Evolutionary conservation across 2,797 vertebrate genomes (phyloP).

Genomic region (Glossophaga mutica): DNA sequence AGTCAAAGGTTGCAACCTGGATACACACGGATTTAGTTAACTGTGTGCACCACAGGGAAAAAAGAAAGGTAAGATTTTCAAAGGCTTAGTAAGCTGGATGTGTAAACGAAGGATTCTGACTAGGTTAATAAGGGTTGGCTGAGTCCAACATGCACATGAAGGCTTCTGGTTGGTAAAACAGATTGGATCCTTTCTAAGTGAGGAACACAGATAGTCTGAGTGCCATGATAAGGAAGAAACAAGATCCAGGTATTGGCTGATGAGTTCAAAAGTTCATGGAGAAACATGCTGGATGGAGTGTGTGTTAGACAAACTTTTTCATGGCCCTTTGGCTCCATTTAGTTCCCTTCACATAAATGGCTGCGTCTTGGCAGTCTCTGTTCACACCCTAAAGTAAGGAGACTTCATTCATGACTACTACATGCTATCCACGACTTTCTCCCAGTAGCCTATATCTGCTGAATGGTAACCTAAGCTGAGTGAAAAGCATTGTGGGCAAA

Average conservation of each 20-base stretch:
- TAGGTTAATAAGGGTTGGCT: not conserved
- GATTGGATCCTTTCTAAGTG: not conserved
- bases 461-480: not conserved
- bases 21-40: not conserved
- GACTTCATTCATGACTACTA: not conserved
- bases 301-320: not conserved
- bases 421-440: not conserved
- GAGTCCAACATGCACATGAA: not conserved
- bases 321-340: not conserved
- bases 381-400: not conserved
- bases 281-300: not conserved
- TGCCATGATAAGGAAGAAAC: not conserved
- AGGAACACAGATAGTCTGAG: not conserved
- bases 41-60: not conserved
- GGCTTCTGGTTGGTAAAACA: not conserved
- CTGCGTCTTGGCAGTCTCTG: not conserved
- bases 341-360: not conserved
- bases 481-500: not conserved
- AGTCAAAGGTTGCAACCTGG: not conserved
- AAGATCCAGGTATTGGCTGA: not conserved
- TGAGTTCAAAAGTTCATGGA: not conserved
- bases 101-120: not conserved
- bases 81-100: not conserved
- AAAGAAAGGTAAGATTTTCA: not conserved
- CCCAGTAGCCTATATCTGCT: not conserved